phyloP scores from a whole-genome alignment of 2,888 invertebrate species.

The Chromoteleia sp. region DNA sequence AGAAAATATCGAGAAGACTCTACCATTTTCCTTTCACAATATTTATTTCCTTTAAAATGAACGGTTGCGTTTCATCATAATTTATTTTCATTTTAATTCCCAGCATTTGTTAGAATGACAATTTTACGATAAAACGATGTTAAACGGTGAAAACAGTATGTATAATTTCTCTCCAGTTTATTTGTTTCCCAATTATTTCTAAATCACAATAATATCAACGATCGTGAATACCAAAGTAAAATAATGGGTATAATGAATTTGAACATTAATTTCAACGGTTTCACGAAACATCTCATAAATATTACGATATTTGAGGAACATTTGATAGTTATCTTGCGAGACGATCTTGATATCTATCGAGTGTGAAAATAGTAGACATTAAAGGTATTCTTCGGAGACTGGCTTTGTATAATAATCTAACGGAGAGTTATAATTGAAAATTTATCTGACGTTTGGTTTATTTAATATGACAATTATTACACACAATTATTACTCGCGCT shows the following conservation, averaged over 20 bases:
- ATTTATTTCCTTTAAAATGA: slow-evolving; percentile 1
- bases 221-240: slow-evolving; percentile 46
- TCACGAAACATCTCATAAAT: slow-evolving; percentile 51
- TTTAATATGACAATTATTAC: slow-evolving; percentile 32
- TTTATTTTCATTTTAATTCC: slow-evolving; percentile 45
- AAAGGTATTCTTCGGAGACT: slow-evolving; percentile 20
- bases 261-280: slow-evolving; percentile 49
- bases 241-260: slow-evolving; percentile 41
- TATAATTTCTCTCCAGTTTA: slow-evolving; percentile 25
- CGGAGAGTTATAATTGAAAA: slow-evolving; percentile 16
- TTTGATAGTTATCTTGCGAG: slow-evolving; percentile 41
- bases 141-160: slow-evolving; percentile 27
- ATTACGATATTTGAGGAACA: slow-evolving; percentile 49
- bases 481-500: too few species aligned
- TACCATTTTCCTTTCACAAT: neutral
- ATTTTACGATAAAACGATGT: slow-evolving; percentile 43
- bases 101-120: slow-evolving; percentile 26
- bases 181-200: slow-evolving; percentile 47
- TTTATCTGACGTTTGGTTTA: neutral
- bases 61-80: slow-evolving; percentile 8
- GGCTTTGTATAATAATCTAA: slow-evolving; percentile 5
- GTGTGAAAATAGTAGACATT: slow-evolving; percentile 49
- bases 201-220: slow-evolving; percentile 31
- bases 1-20: neutral
- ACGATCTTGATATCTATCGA: slow-evolving; percentile 55